Conservation (phyloP, 2,113 vertebrate species). For the Australoheros scitulus region DNA sequence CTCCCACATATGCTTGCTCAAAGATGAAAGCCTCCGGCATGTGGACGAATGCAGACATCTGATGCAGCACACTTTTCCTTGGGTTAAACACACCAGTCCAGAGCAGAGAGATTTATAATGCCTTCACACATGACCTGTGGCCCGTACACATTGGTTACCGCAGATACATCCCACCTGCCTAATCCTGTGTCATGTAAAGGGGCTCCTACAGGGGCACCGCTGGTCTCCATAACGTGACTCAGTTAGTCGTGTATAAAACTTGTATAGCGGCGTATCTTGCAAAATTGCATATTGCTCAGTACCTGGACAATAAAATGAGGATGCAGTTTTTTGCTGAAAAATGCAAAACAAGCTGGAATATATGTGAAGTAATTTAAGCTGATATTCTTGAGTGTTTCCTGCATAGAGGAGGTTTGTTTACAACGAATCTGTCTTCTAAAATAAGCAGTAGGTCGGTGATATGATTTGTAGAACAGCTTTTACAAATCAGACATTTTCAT, state of each 20-base stretch:
- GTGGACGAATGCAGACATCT: slow-evolving; percentile 46
- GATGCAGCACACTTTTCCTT: slow-evolving; percentile 23
- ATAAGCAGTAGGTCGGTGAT: slow-evolving; percentile 20
- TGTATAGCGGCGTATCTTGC: background rate
- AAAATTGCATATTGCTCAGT: background rate
- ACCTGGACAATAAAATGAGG: background rate
- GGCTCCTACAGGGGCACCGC: slow-evolving; percentile 26
- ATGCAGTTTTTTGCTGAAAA: background rate
- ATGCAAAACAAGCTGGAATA: background rate
- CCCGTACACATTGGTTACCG: slow-evolving; percentile 50
- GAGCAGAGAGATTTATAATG: slow-evolving; percentile 50
- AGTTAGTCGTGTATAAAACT: background rate
- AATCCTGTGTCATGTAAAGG: slow-evolving; percentile 41
- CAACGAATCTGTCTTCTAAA: slow-evolving; percentile 20
- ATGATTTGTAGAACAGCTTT: background rate
- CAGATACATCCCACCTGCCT: slow-evolving; percentile 33
- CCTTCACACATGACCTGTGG: slow-evolving; percentile 56
- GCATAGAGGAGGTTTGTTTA: slow-evolving; percentile 14
- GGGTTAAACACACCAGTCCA: slow-evolving; percentile 53
- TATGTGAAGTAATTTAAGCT: background rate
- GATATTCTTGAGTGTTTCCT: background rate
- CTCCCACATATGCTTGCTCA: background rate
- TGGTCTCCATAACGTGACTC: slow-evolving; percentile 17
- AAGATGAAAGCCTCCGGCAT: slow-evolving; percentile 40
- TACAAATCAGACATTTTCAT: slow-evolving; percentile 4